Evolutionary conservation across 2,888 invertebrate genomes (phyloP), one percentile per base, ranked within the genome.

Genomic region (Conops quadrifasciatus): DNA sequence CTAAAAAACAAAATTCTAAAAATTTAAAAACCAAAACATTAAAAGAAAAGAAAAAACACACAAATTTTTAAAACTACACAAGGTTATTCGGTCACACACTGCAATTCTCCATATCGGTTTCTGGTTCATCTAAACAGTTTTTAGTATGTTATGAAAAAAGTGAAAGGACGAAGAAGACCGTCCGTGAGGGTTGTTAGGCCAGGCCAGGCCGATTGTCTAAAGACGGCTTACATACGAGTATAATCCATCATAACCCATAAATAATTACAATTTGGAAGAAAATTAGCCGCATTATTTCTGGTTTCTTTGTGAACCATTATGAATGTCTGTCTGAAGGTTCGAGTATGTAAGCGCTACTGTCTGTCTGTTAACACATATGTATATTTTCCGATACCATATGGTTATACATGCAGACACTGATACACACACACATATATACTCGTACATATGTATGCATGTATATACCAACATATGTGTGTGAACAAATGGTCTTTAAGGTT

Each of bases 11-110:
- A 36, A 36, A 9, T 36, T 36, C 36, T 7, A 36, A 36, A 36
- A 4, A 36, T 36, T 7, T 36, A 9, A 9, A 36, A 36, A 36
- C 9, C 4, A 36, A 53, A 53, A 53, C 53, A n/a, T n/a, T n/a
- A 53, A 53, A 53, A 15, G 3, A 21, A 19, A 53, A 19, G 21
- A 24, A 53, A 16, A 9, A 21, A 19, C 11, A n/a, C 24, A 53
- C 9, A 28, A 11, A 7, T 60, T 58, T 64, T 70, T 56, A 28
- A 58, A 58, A 56, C 45, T 64, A 28, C 26, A 28, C 70, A 70
- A 70, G 70, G 70, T 70, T 64, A 70, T 64, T 63, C 63, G 70
- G 64, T 64, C 70, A 64, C 63, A 21, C 56, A 36, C 63, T 56
- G 53, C 36, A 56, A 64, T 70, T 24, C n/a, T 62, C 30, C 26